Conservation (phyloP, 2,888 invertebrate genomes). For the Apantesis nais region DNA sequence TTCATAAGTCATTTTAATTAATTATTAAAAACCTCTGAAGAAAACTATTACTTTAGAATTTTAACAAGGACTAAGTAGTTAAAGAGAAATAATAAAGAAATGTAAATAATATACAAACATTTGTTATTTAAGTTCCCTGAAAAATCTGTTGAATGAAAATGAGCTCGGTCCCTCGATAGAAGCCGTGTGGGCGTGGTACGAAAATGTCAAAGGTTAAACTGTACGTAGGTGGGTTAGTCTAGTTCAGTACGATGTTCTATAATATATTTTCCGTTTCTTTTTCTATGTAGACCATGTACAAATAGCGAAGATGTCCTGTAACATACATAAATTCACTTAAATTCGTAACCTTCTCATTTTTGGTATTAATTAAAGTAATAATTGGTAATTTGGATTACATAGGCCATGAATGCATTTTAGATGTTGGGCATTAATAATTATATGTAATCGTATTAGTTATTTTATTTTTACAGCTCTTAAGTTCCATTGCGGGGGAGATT, state of each 20-base stretch:
- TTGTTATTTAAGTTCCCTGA: not conserved
- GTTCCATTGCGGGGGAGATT: no score
- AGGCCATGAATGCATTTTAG: no score
- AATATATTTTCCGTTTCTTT: not conserved
- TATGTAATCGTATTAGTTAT: no score
- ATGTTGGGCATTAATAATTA: no score
- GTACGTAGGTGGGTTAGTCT: slow-evolving; percentile 25
- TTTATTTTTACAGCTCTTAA: no score
- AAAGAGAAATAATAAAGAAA: not conserved
- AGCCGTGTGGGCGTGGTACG: slow-evolving; percentile 35
- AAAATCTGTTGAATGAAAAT: slow-evolving; percentile 31
- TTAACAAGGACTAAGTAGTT: not conserved
- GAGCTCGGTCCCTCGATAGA: slow-evolving; percentile 16
- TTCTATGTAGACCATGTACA: not conserved
- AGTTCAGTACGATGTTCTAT: slow-evolving; percentile 1
- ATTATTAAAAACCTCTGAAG: no score
- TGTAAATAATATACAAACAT: not conserved
- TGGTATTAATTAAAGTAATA: no score
- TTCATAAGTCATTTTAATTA: not conserved
- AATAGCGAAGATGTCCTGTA: not conserved
- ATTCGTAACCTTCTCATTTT: no score
- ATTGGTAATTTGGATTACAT: no score
- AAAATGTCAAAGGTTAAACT: slow-evolving; percentile 62
- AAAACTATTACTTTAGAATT: no score
- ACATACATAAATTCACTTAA: no score